phyloP scores from a whole-genome alignment of 2,888 invertebrate species.

The Drosophila anomelani region DNA sequence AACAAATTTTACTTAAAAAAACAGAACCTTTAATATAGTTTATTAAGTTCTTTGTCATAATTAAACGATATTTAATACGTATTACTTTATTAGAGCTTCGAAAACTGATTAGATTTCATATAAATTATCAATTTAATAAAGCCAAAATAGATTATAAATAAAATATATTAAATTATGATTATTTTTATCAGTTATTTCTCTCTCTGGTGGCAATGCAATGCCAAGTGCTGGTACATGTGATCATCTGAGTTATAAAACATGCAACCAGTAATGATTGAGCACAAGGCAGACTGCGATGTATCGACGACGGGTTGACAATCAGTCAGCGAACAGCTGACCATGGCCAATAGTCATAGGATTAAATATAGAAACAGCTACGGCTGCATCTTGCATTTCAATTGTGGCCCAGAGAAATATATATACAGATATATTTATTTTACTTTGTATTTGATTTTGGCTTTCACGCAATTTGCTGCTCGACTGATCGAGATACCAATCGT shows the following conservation, averaged over 20 bases:
- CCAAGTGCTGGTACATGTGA: constrained; percentile 39
- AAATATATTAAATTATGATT: not conserved
- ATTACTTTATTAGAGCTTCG: not conserved
- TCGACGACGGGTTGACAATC: constrained; percentile 64
- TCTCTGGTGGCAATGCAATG: constrained; percentile 21
- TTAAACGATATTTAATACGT: not conserved
- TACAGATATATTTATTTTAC: not conserved
- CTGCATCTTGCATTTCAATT: constrained; percentile 75
- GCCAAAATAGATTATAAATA: not conserved
- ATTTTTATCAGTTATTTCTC: constrained; percentile 4
- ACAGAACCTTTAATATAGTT: too few species aligned
- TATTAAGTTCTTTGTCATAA: not conserved
- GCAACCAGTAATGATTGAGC: constrained; percentile 67
- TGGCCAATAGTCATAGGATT: constrained; percentile 43
- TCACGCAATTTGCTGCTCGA: constrained; percentile 37
- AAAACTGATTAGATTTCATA: not conserved
- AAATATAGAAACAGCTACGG: constrained; percentile 49
- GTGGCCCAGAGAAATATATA: constrained; percentile 44
- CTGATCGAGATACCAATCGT: constrained; percentile 24
- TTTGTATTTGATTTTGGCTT: constrained; percentile 7
- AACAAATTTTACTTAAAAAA: not conserved
- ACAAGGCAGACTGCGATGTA: constrained; percentile 71
- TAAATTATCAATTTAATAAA: not conserved
- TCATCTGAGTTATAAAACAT: constrained; percentile 42
- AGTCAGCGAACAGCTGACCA: constrained; percentile 46